These are phyloP conservation scores for Sebastes matsubarae DNA, from an alignment of 2,797 vertebrate genomes.

Conservation along the genomic window DNA sequence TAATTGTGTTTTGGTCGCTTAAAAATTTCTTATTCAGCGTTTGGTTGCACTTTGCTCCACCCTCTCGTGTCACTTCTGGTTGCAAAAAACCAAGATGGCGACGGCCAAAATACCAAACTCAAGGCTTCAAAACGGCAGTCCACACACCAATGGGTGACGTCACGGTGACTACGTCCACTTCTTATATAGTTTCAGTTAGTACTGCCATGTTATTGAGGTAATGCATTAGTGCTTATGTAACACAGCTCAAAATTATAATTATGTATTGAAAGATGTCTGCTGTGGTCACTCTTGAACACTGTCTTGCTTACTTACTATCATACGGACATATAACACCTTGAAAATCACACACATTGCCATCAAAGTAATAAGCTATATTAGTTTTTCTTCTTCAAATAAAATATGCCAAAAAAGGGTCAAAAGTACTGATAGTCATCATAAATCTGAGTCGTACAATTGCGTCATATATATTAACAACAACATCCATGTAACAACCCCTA, in stretches of 20 bases:
- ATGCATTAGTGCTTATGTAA: not conserved
- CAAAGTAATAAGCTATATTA: not conserved
- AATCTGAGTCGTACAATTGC: not conserved
- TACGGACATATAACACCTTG: not conserved
- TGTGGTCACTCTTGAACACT: fast-evolving
- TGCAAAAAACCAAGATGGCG: no score
- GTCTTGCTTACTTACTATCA: not conserved
- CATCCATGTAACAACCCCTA: not conserved
- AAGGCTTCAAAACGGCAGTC: no score
- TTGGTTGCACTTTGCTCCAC: no score
- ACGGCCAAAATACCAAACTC: no score
- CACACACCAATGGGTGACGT: no score
- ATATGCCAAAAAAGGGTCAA: not conserved
- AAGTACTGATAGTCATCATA: not conserved
- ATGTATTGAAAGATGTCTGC: not conserved
- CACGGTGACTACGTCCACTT: no score
- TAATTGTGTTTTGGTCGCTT: no score
- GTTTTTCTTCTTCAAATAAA: not conserved
- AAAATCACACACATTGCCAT: not conserved
- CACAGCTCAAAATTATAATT: not conserved
- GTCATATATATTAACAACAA: not conserved
- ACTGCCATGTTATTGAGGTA: not conserved
- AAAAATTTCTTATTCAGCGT: no score
- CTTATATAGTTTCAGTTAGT: not conserved
- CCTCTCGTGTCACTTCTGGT: no score